Conservation (phyloP, 2,113 vertebrate genomes). For the Tetrax tetrax region DNA sequence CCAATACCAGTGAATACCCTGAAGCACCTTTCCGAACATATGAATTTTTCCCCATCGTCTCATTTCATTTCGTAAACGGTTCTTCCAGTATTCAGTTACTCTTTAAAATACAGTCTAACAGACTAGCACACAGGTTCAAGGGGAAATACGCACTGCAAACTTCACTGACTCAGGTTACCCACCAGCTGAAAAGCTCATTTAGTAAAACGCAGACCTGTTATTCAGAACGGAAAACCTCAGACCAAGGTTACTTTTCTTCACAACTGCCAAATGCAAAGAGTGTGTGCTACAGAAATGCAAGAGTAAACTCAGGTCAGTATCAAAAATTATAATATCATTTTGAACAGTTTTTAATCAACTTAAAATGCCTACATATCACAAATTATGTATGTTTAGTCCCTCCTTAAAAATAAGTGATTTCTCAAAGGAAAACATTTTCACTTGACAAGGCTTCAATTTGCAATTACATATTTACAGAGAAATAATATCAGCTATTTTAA, state of each 20-base stretch:
- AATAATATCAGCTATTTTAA: background rate
- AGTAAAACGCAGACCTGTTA: background rate
- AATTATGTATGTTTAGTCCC: background rate
- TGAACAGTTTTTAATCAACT: background rate
- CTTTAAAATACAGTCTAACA: background rate
- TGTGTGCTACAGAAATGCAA: background rate
- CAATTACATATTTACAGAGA: background rate
- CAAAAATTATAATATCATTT: background rate
- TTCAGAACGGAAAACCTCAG: background rate
- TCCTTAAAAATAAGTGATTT: background rate
- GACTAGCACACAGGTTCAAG: background rate
- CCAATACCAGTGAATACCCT: background rate
- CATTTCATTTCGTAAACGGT: background rate
- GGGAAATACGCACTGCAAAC: background rate
- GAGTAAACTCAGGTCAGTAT: background rate
- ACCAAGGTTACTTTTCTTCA: background rate
- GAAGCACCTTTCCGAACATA: background rate
- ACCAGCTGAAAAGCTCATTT: slow-evolving; percentile 13
- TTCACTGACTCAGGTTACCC: background rate
- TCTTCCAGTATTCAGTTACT: background rate
- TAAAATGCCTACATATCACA: background rate
- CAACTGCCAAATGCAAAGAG: background rate
- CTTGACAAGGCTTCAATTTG: background rate
- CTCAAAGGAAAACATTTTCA: background rate
- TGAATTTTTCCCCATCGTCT: background rate